Evolutionary conservation across 1,140 invertebrate species (phyloP), one percentile per base, ranked within the genome.

Genomic region (Dendrolimus punctatus): DNA sequence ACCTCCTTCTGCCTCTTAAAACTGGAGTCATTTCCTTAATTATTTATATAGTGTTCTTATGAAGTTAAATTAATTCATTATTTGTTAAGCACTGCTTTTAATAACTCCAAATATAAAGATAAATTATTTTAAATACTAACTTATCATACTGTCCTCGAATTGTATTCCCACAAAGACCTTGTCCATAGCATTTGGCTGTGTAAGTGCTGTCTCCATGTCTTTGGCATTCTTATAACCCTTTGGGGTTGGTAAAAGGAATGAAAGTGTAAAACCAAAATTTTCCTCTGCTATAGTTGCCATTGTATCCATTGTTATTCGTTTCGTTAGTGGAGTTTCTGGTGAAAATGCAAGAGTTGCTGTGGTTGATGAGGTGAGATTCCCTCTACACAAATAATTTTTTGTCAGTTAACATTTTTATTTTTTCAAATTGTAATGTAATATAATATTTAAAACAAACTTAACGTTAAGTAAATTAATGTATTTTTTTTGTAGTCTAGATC

Each of bases 81-180:
- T n/a, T 23, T 1, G 23, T 23, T 2, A 23, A 23, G 23, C 23
- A 23, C 23, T 23, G 23, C 23, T 23, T 2, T 23, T 23, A 2
- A 23, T n/a, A 23, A 23, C 23, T 23, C 1, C 23, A 23, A 23
- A 23, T 23, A 23, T 23, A 46, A 46, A 8, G 10, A 46, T 8
- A n/a, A 46, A 46, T 23, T 8, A 6, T 7, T 8, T 48, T 6
- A 23, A 23, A 23, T 23, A 82, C 78, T 85, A 61, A 87, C 83
- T 76, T 58, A 71, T 59, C 76, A 87, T 78, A 45, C 53, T 68
- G 54, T 90, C 88, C 62, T 88, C 85, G 79, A 87, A 89, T 59
- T 89, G 79, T 36, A 90, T 85, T 45, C 87, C 89, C 63, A 76
- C 85, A 56, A 89, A 75, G 41, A 83, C 87, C 6, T 68, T 62